These are phyloP conservation scores for Intellagama lesueurii DNA, from an alignment of 2,797 vertebrate species.

Conservation along the genomic window DNA sequence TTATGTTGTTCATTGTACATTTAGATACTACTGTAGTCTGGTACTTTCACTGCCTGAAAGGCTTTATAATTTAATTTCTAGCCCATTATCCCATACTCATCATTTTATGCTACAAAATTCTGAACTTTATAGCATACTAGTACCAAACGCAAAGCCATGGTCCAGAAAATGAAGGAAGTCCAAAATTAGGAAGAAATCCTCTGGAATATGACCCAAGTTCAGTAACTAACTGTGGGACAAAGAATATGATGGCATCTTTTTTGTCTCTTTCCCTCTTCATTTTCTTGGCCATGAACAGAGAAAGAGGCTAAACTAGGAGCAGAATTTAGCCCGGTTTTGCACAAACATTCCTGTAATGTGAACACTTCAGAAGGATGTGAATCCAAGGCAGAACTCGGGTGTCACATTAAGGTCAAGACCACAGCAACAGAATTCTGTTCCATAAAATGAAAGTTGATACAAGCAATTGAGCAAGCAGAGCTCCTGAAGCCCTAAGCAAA, in stretches of 20 bases:
- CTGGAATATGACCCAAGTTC: background rate
- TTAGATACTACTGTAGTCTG: slow-evolving; percentile 20
- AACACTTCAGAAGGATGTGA: slow-evolving; percentile 40
- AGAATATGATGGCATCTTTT: background rate
- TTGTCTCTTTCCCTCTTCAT: background rate
- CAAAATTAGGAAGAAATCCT: background rate
- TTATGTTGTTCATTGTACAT: slow-evolving; percentile 47
- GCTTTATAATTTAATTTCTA: slow-evolving; percentile 26
- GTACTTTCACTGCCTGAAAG: slow-evolving; percentile 13
- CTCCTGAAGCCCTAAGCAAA: background rate
- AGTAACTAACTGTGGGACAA: background rate
- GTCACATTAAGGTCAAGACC: slow-evolving; percentile 24
- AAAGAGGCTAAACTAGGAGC: slow-evolving; percentile 13
- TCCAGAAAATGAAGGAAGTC: background rate
- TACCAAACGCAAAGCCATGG: background rate
- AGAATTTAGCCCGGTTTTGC: slow-evolving; percentile 30
- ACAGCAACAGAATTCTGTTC: slow-evolving; percentile 28
- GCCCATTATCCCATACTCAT: background rate
- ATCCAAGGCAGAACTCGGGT: background rate
- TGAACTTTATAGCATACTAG: slow-evolving; percentile 18
- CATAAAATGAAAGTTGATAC: slow-evolving; percentile 23
- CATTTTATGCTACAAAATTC: slow-evolving; percentile 44
- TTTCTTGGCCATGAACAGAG: background rate
- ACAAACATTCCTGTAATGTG: slow-evolving; percentile 28
- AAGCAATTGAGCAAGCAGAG: slow-evolving; percentile 8